phyloP scores from a whole-genome alignment of 2,113 vertebrate genomes.

The Bufo bufo region DNA sequence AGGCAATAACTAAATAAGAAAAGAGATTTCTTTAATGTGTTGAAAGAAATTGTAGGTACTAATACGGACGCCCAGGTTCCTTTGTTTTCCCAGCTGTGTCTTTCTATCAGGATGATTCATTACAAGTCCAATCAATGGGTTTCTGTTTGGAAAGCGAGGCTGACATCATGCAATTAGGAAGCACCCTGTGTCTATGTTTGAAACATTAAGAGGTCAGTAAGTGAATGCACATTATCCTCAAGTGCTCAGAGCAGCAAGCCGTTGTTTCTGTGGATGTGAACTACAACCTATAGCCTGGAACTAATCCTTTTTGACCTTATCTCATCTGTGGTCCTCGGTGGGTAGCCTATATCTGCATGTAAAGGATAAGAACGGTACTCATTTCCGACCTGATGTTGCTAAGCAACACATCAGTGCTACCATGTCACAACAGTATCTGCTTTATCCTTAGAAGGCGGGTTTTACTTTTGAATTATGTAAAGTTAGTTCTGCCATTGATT shows the following conservation, averaged over 20 bases:
- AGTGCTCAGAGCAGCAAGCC: background rate
- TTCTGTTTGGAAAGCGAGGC: background rate
- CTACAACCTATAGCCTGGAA: background rate
- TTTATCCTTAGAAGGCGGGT: slow-evolving; percentile 3
- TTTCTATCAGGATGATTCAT: slow-evolving; percentile 22
- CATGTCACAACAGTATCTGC: slow-evolving; percentile 12
- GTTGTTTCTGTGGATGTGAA: background rate
- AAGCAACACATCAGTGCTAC: slow-evolving; percentile 7
- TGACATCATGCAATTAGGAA: slow-evolving; percentile 31
- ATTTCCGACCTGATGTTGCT: slow-evolving; percentile 20
- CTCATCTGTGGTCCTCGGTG: slow-evolving; percentile 7
- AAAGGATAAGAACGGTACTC: background rate
- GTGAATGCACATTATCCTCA: slow-evolving; percentile 16
- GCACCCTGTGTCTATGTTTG: slow-evolving; percentile 11
- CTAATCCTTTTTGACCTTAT: background rate
- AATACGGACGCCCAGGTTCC: background rate
- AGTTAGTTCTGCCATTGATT: slow-evolving; percentile 47
- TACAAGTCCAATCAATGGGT: slow-evolving; percentile 22
- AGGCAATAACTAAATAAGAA: background rate
- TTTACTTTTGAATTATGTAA: slow-evolving; percentile 40
- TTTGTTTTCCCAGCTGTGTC: slow-evolving; percentile 19
- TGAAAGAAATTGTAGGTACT: background rate
- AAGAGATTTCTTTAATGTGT: slow-evolving; percentile 3
- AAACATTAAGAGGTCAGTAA: slow-evolving; percentile 7
- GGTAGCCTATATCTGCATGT: slow-evolving; percentile 10